Base-by-base conservation (phyloP, 2,888 invertebrate genomes). In the Drosophila merina region DNA sequence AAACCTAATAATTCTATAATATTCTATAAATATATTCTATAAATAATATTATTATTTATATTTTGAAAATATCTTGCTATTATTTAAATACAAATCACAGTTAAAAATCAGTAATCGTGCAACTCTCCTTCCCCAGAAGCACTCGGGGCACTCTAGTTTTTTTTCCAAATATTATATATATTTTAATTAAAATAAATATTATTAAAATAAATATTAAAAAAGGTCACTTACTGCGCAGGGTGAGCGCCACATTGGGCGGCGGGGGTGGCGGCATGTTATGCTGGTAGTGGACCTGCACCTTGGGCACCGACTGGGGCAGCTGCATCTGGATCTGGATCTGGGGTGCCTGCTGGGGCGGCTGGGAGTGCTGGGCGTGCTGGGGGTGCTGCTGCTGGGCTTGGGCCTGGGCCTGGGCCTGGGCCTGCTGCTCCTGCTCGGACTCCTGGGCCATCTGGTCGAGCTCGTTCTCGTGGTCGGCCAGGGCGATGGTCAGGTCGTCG, bases 391-490 rank as follows among this genome's bases (percentile, higher is more conserved):
- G 89, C 90, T 72, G 93, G 38, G 74, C 89, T 66, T 79, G 89
- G 90, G 72, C 88, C 33, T 74, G 90, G 67, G 79, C 88, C 33
- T 74, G 90, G 67, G 79, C 88, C 10, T 86, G 83, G 25, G 79
- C 77, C 50, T 88, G 86, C 26, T 77, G 74, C 31, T 94, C 94
- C 77, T 95, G 93, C 72, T 95, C 95, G 7, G 95, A 94, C 89
- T 96, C 96, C 89, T 96, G 93, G 2, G 96, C 95, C 68, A 96
- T 92, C 89, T 96, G 95, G 87, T 96, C 96, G 2, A 93, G 91
- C 72, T 92, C 93, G 66, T 96, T 95, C 74, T 93, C 94, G 68
- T 94, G 93, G 79, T 93, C 92, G 64, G 93, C 82, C 30, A 84
- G 45, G 12, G 93, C 82, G 45, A 84, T 58, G 25, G 78, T 93